Evolutionary conservation across 2,797 vertebrate species (phyloP).

Genomic region (Martes flavigula): DNA sequence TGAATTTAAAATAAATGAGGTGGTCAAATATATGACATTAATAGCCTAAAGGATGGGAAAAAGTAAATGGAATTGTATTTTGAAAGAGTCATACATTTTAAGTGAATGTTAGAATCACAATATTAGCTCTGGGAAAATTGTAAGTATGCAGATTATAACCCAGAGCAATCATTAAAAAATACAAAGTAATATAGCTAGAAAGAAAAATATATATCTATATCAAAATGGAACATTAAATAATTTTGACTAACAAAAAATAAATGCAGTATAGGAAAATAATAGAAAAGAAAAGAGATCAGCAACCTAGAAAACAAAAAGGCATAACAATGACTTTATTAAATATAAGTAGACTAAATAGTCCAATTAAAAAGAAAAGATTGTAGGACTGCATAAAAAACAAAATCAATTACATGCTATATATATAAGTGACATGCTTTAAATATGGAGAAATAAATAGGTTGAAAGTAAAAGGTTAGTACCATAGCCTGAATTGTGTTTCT

Average conservation of each 20-base stretch:
- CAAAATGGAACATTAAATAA: neutral
- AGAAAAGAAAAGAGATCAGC: neutral
- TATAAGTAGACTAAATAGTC: neutral
- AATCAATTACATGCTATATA: neutral
- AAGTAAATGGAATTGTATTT: neutral
- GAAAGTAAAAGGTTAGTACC: neutral
- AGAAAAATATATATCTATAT: neutral
- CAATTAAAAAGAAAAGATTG: neutral
- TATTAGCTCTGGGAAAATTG: neutral
- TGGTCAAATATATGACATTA: neutral
- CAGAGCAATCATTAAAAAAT: neutral
- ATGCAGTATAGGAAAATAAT: neutral
- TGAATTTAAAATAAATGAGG: neutral
- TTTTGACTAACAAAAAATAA: neutral
- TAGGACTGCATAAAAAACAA: neutral
- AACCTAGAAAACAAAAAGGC: neutral
- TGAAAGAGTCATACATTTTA: neutral
- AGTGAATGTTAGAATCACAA: neutral
- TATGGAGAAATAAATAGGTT: neutral
- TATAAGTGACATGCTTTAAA: neutral
- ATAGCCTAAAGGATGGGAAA: neutral
- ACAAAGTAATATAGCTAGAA: neutral
- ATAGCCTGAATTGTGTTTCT: neutral
- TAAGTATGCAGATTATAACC: neutral
- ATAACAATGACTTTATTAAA: conserved; percentile 18